Percentiles rank a stretch among this genome's conserved stretches.
phyloP scores from a whole-genome alignment of 2,797 vertebrate genomes.

The Meriones psammophilus region DNA sequence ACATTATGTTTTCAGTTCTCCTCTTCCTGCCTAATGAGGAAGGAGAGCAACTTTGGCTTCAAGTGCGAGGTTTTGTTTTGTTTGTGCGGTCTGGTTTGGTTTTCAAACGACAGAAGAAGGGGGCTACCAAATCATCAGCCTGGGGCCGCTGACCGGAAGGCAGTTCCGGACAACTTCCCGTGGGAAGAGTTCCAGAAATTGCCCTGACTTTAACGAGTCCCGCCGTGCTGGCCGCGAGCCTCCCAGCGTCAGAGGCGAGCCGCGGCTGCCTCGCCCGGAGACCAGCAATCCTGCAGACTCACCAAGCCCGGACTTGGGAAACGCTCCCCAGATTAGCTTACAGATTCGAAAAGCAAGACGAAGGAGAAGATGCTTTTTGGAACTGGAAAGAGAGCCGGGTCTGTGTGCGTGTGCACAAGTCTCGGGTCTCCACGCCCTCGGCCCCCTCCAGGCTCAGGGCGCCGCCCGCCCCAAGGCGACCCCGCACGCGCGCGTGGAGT shows the following conservation, averaged over 20 bases:
- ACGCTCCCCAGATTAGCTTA: not conserved
- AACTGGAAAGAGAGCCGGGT: not conserved
- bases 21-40: conserved; percentile 78
- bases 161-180: conserved; percentile 84
- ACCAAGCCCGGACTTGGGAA: conserved; percentile 43
- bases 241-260: not conserved
- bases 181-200: conserved; percentile 82
- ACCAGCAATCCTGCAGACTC: conserved; percentile 45
- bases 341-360: not conserved
- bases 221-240: conserved; percentile 63
- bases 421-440: fast-evolving
- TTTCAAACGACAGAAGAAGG: conserved; percentile 78
- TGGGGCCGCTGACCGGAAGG: conserved; percentile 80
- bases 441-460: not conserved
- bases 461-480: not conserved
- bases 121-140: conserved; percentile 81
- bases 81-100: conserved; percentile 53
- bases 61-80: conserved; percentile 79
- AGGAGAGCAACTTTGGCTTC: conserved; percentile 83
- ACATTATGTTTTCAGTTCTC: conserved; percentile 80
- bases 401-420: not conserved
- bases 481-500: not conserved
- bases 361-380: not conserved
- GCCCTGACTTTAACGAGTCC: conserved; percentile 53
- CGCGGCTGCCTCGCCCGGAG: not conserved